Base-by-base conservation (phyloP, 2,797 vertebrate genomes). In the Heliangelus exortis region DNA sequence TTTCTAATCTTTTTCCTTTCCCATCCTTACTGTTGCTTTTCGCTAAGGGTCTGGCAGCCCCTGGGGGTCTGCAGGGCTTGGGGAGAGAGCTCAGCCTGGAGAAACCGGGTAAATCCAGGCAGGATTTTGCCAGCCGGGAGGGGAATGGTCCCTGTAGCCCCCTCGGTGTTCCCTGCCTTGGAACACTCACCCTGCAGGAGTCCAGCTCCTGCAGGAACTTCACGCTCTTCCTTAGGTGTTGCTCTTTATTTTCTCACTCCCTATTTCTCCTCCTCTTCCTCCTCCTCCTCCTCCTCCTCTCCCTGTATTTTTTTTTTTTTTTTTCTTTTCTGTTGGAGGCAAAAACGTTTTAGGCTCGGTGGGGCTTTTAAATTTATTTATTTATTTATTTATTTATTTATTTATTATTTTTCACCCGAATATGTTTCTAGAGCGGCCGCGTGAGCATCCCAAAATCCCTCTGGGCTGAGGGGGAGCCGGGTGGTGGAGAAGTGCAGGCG, bases 1-100 rank as follows among this genome's bases (percentile, higher is more conserved):
- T 6, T 31, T 17, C 8, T 8, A 36, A 36, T 39, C 7, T 26
- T 14, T 1, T 25, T 10, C 1, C 1, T 8, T 31, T 22, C 0
- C 34, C 11, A 2, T 43, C 28, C 39, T 63, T 3, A 12, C 53
- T 12, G 34, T 17, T 31, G 57, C 8, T 36, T 50, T 54, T 57
- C 20, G n/a, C 45, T 1, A 0, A 9, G 51, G 87, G 81, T 89
- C 93, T 74, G 91, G 13, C 18, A 25, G 34, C 2, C 3, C 22
- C 31, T 6, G 31, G 12, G 18, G 15, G 19, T 26, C 26, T 1
- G 59, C 69, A 28, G 59, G 29, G 67, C 22, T 50, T 4, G 16
- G 4, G 57, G 57, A 12, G 21, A 58, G 19, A 36, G 31, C 74
- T 31, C 84, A 57, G 76, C 55, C 58, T 13, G 63, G 72, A 48